A percentile compares a stretch with the other conserved stretches of the same genome.
phyloP scores from a whole-genome alignment of 2,113 vertebrate genomes.

The Atlantisia rogersi region DNA sequence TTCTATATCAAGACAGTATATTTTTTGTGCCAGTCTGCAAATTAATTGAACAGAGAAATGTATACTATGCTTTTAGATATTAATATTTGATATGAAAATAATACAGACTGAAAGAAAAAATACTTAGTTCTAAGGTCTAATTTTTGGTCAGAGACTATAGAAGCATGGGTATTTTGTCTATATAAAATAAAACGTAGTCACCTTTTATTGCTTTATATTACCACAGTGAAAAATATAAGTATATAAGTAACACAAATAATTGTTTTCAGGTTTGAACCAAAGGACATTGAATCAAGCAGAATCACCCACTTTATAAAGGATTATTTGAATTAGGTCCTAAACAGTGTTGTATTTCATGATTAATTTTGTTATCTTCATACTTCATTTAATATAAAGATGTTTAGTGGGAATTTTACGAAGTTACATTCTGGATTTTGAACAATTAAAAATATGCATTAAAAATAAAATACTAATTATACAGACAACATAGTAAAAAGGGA shows the following conservation, averaged over 20 bases:
- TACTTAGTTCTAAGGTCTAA: neutral
- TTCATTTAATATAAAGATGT: accelerated
- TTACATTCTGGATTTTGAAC: neutral
- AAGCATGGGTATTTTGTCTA: neutral
- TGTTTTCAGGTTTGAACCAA: neutral
- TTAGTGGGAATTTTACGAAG: neutral
- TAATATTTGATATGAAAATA: neutral
- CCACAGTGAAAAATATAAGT: neutral
- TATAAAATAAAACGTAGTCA: neutral
- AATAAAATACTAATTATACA: neutral
- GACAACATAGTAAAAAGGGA: neutral
- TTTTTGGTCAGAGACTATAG: neutral
- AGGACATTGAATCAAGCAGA: neutral
- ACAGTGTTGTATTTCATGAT: neutral
- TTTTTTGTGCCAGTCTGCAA: neutral
- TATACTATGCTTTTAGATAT: neutral
- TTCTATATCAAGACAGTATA: neutral
- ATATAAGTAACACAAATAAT: neutral
- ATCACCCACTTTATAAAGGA: neutral
- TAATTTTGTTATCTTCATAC: neutral
- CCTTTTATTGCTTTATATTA: neutral
- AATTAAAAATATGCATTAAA: neutral
- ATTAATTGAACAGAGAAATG: neutral
- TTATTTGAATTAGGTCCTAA: neutral
- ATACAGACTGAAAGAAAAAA: neutral